Base-by-base conservation (phyloP, 2,888 invertebrate genomes). In the Drosophila flavopinicola region DNA sequence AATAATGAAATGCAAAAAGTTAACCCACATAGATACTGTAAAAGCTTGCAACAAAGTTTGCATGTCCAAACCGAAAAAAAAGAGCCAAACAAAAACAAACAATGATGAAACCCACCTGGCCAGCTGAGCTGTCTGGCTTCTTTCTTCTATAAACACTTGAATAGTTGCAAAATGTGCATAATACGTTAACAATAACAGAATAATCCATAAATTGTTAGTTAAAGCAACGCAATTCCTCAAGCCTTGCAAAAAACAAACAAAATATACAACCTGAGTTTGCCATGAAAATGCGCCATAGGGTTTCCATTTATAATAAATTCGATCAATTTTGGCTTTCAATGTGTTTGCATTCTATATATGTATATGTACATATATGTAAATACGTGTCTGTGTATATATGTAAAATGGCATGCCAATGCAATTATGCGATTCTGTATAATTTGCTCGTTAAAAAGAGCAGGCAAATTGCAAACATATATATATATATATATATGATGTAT, bases 141-240 rank as follows among this genome's bases (percentile, higher is more conserved):
- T 39, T 30, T 56, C 13, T 30, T 38, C 45, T 39, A 60, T 71
- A 58, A 75, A 66, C 60, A 75, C 39, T 75, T 51, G 37, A 57
- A 79, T 57, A 69, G 64, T 75, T 49, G 67, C 41, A 48, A 17
- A 67, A 54, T 79, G 65, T 69, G 57, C 78, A 75, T 66, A 59
- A 68, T 66, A 56, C 60, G 42, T 64, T 32, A 75, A 75, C 60
- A 80, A 78, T 75, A 78, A 71, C 45, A 39, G 42, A 68, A 65
- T 54, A 64, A 65, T 66, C 49, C 65, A 61, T 58, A 65, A 58
- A 74, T 78, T 69, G 66, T 48, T 66, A 61, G 54, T 74, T 74
- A 60, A 76, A 67, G 66, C 78, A 78, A 69, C 4, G 23, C 13
- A 27, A 9, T n/a, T n/a, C n/a, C n/a, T n/a, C n/a, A n/a, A n/a